Base-by-base conservation (phyloP, 2,113 vertebrate genomes). In the Trematocara marginatum region DNA sequence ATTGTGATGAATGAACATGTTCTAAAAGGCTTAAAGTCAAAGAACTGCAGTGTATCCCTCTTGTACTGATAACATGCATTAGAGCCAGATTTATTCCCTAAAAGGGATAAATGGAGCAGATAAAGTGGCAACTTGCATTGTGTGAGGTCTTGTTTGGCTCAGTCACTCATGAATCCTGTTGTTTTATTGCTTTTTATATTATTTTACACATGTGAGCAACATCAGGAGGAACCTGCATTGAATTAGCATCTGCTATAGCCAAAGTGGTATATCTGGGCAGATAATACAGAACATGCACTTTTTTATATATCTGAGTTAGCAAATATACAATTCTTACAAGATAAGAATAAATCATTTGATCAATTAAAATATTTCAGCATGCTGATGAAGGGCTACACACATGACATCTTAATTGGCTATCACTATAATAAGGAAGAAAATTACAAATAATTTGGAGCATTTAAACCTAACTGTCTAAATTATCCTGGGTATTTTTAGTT, bases 1-100 rank as follows among this genome's bases (percentile, higher is more conserved):
- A 10, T 76, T 76, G 45, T 31, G 71, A 76, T 76, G 45, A 76
- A 76, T 34, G 16, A 0, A 51, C 0, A 76, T 51, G 4, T 51
- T 31, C 71, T 5, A 76, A 18, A n/a, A n/a, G 6, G 71, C 45
- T 76, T 31, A 31, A 31, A 4, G 45, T 76, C 45, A 34, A 51
- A 51, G 45, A n/a, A 51, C 71, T 51, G 26, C 45, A n/a, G 0
- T 76, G 45, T 49, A 2, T 51, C 26, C 71, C 0, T 49, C 45
- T 34, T 76, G 66, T 76, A 31, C 45, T 7, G 26, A 76, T 34
- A 76, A 51, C 10, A 49, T 76, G 16, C 29, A 76, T 51, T 4
- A 8, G 10, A 51, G 26, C 45, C 26, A 8, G 26, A 51, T 76
- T 34, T 76, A 51, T 51, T 76, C 26, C 45, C 26, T 51, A 34